A percentile compares a stretch with the other conserved stretches of the same genome.
phyloP scores from a whole-genome alignment of 1,140 invertebrate genomes.

The Eurosta solidaginis region DNA sequence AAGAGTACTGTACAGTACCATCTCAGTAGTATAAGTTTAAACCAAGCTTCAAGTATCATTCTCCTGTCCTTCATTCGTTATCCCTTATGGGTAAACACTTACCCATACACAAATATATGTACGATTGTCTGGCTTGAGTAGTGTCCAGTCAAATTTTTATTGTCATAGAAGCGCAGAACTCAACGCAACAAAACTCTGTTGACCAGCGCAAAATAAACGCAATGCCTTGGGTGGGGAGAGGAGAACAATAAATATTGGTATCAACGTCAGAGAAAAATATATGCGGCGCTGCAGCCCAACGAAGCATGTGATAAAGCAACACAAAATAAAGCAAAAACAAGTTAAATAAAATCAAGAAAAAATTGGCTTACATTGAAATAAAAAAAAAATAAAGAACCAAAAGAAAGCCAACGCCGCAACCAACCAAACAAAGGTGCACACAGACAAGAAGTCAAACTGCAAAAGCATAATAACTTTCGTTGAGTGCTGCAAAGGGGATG shows the following conservation, averaged over 20 bases:
- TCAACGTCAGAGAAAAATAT: not conserved
- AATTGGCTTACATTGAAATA: not conserved
- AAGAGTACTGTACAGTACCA: too few species aligned
- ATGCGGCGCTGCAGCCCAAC: not conserved
- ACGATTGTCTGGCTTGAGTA: not conserved
- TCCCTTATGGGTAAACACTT: too few species aligned
- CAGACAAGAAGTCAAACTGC: constrained; percentile 1
- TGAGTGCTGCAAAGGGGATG: not conserved
- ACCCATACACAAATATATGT: not conserved
- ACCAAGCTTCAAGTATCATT: too few species aligned
- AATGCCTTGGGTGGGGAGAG: not conserved
- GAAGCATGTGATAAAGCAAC: not conserved
- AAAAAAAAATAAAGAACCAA: not conserved
- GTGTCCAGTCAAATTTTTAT: not conserved
- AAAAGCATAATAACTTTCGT: not conserved
- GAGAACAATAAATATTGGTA: not conserved
- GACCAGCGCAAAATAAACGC: not conserved
- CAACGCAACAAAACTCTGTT: not conserved
- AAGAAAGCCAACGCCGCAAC: not conserved
- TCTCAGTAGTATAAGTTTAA: too few species aligned
- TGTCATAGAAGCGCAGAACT: not conserved
- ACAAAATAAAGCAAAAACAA: not conserved
- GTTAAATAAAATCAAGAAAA: not conserved
- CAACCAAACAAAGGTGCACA: not conserved
- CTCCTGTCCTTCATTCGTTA: not conserved